These are phyloP conservation scores for Hipparchia semele DNA, from an alignment of 2,888 invertebrate species.

Conservation along the genomic window DNA sequence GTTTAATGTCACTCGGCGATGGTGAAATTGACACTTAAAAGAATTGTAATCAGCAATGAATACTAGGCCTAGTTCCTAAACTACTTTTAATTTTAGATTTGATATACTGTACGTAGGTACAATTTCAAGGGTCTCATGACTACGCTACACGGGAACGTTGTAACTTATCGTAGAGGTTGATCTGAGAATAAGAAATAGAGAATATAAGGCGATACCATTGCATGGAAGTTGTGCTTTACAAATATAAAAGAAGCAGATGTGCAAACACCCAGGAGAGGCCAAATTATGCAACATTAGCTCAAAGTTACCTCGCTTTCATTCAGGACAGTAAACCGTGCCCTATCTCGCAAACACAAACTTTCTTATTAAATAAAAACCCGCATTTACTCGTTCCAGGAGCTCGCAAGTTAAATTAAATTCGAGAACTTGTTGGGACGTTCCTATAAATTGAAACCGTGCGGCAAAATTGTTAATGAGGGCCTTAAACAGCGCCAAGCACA, in stretches of 20 bases:
- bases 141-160: too few species aligned
- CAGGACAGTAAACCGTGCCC: constrained; percentile 8
- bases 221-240: neutral
- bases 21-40: too few species aligned
- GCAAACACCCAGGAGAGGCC: neutral
- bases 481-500: constrained; percentile 30
- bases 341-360: constrained; percentile 29
- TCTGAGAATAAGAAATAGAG: too few species aligned
- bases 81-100: too few species aligned
- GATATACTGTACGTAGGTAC: too few species aligned
- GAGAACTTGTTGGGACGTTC: constrained; percentile 23
- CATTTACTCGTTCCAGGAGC: constrained; percentile 24
- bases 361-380: constrained; percentile 33
- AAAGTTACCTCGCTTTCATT: neutral
- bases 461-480: constrained; percentile 34
- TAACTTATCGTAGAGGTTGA: too few species aligned
- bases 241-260: too few species aligned
- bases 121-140: too few species aligned
- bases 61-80: too few species aligned
- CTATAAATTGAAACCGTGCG: constrained; percentile 25
- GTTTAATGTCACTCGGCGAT: too few species aligned
- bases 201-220: too few species aligned
- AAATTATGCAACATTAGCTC: neutral
- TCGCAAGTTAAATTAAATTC: constrained; percentile 31
- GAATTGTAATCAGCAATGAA: too few species aligned